Evolutionary conservation across 2,113 vertebrate species (phyloP).

Genomic region (Mormoops blainvillei): DNA sequence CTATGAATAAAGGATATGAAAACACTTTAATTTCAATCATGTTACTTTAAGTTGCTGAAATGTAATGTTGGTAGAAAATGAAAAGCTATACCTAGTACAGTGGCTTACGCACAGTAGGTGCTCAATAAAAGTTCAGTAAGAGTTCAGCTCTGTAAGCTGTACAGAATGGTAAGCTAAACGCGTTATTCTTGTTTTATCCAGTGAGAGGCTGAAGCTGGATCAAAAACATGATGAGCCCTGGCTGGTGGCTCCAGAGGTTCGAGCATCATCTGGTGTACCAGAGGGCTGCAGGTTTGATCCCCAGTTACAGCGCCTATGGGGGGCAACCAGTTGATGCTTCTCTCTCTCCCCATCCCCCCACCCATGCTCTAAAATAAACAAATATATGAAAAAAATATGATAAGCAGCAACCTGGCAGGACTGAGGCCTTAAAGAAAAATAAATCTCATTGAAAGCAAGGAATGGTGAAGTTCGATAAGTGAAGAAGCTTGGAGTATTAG

Average conservation of each 20-base stretch:
- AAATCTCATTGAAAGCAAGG: neutral
- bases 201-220: neutral
- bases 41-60: neutral
- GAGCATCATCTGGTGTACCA: too few species aligned
- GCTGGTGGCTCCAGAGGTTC: too few species aligned
- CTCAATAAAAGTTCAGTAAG: neutral
- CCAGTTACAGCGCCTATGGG: too few species aligned
- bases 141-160: neutral
- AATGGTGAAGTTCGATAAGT: neutral
- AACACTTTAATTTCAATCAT: neutral
- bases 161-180: neutral
- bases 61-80: conserved; percentile 12
- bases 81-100: neutral
- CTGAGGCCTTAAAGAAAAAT: neutral
- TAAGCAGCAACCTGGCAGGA: neutral
- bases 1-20: neutral
- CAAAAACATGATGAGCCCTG: neutral
- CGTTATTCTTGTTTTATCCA: neutral
- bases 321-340: too few species aligned
- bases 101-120: neutral
- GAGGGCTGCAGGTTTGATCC: too few species aligned
- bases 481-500: neutral
- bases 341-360: too few species aligned
- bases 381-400: neutral
- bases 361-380: too few species aligned